Conservation (phyloP, 1,140 invertebrate species). For the Acarapis woodi region DNA sequence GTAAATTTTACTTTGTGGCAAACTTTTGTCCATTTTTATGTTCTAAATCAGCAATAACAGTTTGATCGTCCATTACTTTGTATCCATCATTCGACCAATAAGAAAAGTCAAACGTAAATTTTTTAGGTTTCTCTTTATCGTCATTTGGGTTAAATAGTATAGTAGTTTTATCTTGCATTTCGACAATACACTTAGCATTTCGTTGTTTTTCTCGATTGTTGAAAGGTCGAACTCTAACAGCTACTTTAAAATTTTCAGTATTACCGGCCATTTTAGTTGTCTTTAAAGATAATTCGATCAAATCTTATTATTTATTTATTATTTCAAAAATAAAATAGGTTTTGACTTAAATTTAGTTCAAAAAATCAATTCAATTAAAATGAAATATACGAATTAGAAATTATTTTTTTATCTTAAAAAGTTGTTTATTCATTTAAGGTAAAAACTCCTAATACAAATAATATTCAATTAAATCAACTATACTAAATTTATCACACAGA, state of each 20-base stretch:
- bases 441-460: no score
- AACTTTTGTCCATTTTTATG: conserved; percentile 21
- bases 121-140: conserved; percentile 19
- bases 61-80: conserved; percentile 18
- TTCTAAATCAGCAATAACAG: conserved; percentile 18
- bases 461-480: no score
- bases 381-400: no score
- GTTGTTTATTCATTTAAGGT: no score
- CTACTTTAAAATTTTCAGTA: conserved; percentile 26
- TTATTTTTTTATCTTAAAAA: no score
- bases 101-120: conserved; percentile 27
- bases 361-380: no score
- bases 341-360: no score
- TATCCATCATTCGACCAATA: conserved; percentile 33
- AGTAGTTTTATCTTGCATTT: conserved; percentile 25
- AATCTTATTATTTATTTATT: no score
- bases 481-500: no score
- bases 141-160: conserved; percentile 23
- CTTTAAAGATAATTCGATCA: no score
- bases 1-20: conserved; percentile 10
- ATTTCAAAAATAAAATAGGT: no score
- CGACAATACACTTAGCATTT: conserved; percentile 23
- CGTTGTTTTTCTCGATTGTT: conserved; percentile 26
- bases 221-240: conserved; percentile 29
- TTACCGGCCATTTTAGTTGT: neutral